Percentiles rank a stretch among this genome's conserved stretches.
Evolutionary conservation across 2,113 vertebrate genomes (phyloP).

Genomic region (Bubalus kerabau): DNA sequence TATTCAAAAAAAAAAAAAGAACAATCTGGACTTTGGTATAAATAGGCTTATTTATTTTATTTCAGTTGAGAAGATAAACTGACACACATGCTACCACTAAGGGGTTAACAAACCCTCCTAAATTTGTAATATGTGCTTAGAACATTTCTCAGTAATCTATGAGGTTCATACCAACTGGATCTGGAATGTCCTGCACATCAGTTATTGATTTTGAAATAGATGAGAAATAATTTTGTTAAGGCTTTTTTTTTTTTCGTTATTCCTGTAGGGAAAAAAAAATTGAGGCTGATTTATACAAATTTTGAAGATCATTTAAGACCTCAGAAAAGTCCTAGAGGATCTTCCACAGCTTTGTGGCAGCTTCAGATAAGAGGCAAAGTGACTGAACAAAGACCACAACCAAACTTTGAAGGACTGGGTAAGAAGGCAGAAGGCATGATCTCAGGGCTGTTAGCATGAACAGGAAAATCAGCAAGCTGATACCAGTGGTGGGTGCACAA

Average conservation of each 20-base stretch:
- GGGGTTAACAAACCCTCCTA: background rate
- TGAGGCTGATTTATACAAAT: background rate
- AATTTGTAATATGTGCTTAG: background rate
- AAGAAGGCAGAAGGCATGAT: background rate
- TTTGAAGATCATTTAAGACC: background rate
- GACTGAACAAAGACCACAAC: background rate
- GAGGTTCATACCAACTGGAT: background rate
- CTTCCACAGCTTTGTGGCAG: background rate
- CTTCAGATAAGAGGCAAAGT: background rate
- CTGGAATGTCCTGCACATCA: background rate
- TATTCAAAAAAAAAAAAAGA: background rate
- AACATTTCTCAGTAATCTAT: background rate
- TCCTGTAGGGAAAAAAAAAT: background rate
- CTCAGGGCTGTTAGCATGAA: background rate
- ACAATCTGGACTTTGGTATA: background rate
- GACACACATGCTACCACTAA: background rate
- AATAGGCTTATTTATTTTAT: background rate
- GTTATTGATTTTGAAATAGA: background rate
- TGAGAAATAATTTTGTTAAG: background rate
- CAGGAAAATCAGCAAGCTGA: background rate
- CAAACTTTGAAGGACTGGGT: background rate
- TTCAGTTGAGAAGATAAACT: background rate
- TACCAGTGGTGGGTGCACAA: too few relatives aligned
- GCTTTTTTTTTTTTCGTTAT: background rate
- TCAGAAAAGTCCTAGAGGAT: background rate